Evolutionary conservation across 2,797 vertebrate species (phyloP), one percentile per base, ranked within the genome.

Genomic region (Lepus oiostolus): DNA sequence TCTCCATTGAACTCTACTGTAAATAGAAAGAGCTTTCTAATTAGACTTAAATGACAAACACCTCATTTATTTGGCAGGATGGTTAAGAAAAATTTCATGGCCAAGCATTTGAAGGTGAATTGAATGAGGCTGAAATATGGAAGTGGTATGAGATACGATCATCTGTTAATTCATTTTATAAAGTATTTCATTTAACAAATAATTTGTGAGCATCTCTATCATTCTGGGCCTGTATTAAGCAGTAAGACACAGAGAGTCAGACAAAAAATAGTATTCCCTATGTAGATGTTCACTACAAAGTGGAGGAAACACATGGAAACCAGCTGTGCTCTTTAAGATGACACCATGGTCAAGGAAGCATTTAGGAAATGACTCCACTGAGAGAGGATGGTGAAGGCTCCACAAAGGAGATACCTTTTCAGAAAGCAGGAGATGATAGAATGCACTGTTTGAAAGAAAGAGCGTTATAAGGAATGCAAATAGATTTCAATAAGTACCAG

Each of bases 1-100:
- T 75, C 19, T 47, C 8, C 42, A n/a, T 17, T 14, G 17, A 71
- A 70, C 35, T 60, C 2, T 80, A 14, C 26, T 60, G 2, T 88
- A 60, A 32, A 75, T 62, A 16, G 75, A 47, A 92, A 87, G 38
- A 67, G 65, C 54, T 79, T 77, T 90, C 65, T 13, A 86, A n/a
- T 88, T 80, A 74, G 28, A 76, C 30, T 26, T 83, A 79, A 70
- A 68, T 50, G 38, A 88, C 65, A 38, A 88, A 92, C 24, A 77
- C 7, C 12, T 79, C 32, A 7, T 47, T 83, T 60, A 13, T 0
- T 58, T 60, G 17, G 14, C 24, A 62, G 67, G 5, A 9, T 32
- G 35, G 60, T 26, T 71, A 26, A 58, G 42, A 92, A 65, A 3
- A 70, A 77, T n/a, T 14, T 47, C 47, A 60, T 19, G 35, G 65